Evolutionary conservation across 2,797 vertebrate genomes (phyloP).

Genomic region (Ctenosaura bakeri): DNA sequence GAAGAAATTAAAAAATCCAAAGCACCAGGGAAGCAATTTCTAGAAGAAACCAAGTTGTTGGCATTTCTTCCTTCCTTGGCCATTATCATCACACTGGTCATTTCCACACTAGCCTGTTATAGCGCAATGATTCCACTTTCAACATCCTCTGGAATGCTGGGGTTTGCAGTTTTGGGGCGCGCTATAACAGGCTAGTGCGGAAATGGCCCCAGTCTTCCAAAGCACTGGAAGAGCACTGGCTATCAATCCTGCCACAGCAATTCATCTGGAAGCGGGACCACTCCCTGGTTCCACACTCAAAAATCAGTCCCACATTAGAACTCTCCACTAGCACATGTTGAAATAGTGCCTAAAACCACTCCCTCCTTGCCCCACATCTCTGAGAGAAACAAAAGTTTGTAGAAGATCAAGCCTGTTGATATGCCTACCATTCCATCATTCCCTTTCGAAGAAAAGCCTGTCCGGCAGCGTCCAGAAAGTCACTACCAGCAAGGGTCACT

Average conservation of each 20-base stretch:
- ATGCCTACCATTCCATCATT: no score
- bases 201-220: no score
- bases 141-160: no score
- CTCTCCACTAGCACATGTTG: no score
- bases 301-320: background rate
- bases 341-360: background rate
- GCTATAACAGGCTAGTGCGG: no score
- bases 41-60: background rate
- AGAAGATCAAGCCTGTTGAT: background rate
- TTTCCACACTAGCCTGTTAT: no score
- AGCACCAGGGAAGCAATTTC: no score
- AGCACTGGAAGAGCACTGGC: no score
- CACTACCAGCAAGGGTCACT: fast-evolving
- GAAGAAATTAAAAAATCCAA: background rate
- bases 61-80: background rate
- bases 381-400: background rate
- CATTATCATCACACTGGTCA: background rate
- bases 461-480: no score
- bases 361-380: fast-evolving
- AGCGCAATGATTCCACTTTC: no score
- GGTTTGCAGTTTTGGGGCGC: no score
- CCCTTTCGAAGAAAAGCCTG: background rate
- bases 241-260: background rate
- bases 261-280: background rate
- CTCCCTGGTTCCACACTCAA: background rate